These are phyloP conservation scores for Ceriagrion tenellum DNA, from an alignment of 2,888 invertebrate species.

Conservation along the genomic window DNA sequence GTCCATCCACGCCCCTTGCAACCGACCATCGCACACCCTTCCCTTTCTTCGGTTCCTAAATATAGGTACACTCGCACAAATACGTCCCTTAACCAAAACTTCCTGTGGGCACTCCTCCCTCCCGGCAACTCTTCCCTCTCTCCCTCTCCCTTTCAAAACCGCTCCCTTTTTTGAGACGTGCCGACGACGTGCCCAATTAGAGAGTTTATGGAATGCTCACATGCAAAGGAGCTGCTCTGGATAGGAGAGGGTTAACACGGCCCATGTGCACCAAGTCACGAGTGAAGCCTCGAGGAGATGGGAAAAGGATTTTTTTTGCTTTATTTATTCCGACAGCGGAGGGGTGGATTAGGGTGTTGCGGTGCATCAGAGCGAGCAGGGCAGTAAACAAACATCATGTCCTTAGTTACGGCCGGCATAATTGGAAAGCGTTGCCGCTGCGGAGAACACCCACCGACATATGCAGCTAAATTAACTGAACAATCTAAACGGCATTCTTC, in stretches of 20 bases:
- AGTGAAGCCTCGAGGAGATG: neutral
- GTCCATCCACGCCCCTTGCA: too few species aligned
- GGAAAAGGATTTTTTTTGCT: neutral
- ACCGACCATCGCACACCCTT: neutral
- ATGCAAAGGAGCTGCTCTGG: constrained; percentile 33
- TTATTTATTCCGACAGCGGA: neutral
- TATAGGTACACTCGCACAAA: constrained; percentile 14
- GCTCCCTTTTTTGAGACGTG: neutral
- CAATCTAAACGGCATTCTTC: neutral
- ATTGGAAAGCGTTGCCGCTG: neutral
- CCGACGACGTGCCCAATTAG: constrained; percentile 48
- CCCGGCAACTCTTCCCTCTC: neutral
- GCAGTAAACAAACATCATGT: neutral
- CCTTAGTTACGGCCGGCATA: neutral
- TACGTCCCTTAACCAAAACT: constrained; percentile 17
- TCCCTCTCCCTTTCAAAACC: neutral
- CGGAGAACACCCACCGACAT: neutral
- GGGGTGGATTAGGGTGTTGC: neutral
- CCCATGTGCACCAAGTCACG: constrained; percentile 5
- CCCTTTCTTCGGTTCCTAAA: neutral
- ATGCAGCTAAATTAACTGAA: neutral
- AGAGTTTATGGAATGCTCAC: neutral
- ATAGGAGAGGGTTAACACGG: neutral
- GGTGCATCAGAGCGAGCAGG: neutral
- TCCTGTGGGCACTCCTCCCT: neutral